These are phyloP conservation scores for Trinectes maculatus DNA, from an alignment of 2,113 vertebrate species.

Conservation along the genomic window DNA sequence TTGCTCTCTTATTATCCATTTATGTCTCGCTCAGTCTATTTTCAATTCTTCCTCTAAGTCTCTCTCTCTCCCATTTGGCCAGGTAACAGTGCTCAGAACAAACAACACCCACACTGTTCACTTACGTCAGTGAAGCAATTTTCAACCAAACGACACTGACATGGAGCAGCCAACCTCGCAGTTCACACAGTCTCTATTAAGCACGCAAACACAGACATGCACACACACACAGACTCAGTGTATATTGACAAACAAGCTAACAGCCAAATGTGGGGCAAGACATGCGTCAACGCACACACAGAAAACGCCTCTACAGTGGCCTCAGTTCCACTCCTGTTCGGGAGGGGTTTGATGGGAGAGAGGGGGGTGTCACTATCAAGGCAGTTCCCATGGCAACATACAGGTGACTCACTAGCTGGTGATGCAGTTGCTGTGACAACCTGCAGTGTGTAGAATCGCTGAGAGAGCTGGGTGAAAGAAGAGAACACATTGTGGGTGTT, in stretches of 20 bases:
- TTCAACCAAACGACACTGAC: slow-evolving; percentile 53
- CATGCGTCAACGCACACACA: slow-evolving; percentile 14
- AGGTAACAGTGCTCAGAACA: slow-evolving; percentile 57
- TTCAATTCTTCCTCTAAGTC: neutral
- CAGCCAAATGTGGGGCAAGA: slow-evolving; percentile 14
- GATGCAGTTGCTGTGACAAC: slow-evolving; percentile 74
- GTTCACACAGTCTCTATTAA: too few relatives aligned
- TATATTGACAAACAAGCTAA: slow-evolving; percentile 19
- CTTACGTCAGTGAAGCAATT: slow-evolving; percentile 60
- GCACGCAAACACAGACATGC: neutral
- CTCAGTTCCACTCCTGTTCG: slow-evolving; percentile 30
- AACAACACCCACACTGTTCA: slow-evolving; percentile 65
- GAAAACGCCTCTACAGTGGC: slow-evolving; percentile 39
- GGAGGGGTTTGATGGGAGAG: neutral
- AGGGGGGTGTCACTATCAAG: slow-evolving; percentile 50
- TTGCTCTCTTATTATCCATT: neutral
- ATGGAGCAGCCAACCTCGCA: slow-evolving; percentile 44
- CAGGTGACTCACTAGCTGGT: slow-evolving; percentile 71
- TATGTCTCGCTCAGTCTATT: neutral
- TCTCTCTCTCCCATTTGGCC: slow-evolving; percentile 30
- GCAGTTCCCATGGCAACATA: slow-evolving; percentile 80
- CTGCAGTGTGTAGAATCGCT: slow-evolving; percentile 64
- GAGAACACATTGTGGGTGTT: slow-evolving; percentile 52
- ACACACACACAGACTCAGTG: neutral
- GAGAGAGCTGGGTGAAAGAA: slow-evolving; percentile 43